phyloP scores from a whole-genome alignment of 2,113 vertebrate species.

The Heterocephalus glaber region DNA sequence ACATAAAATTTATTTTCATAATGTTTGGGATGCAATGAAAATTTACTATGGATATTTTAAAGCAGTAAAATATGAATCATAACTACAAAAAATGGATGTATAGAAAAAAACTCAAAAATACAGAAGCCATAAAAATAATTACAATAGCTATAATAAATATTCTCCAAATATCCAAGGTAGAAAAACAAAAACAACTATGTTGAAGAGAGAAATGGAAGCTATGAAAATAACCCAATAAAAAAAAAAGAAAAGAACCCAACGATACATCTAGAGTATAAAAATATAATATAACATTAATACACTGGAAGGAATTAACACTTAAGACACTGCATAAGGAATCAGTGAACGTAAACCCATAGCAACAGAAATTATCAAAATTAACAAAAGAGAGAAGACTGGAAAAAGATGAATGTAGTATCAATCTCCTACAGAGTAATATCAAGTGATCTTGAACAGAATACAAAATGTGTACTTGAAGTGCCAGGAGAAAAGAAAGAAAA shows the following conservation, averaged over 20 bases:
- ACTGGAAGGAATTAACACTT: neutral
- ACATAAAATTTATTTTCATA: neutral
- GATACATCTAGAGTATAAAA: neutral
- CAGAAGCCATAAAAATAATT: neutral
- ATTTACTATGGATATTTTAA: neutral
- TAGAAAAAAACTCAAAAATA: neutral
- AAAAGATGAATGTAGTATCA: neutral
- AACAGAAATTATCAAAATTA: neutral
- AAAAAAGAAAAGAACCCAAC: neutral
- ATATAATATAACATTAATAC: neutral
- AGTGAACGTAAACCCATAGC: neutral
- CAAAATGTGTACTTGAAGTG: neutral
- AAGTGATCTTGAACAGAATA: neutral
- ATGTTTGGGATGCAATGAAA: neutral
- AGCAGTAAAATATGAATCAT: neutral
- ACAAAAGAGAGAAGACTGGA: neutral
- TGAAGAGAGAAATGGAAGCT: neutral
- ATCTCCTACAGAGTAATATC: neutral
- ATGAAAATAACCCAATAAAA: neutral
- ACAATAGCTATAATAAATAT: neutral
- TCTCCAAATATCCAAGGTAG: neutral
- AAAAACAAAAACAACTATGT: neutral
- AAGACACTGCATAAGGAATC: neutral
- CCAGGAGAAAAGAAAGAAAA: neutral
- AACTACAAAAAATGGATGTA: neutral